Conservation (phyloP, 2,797 vertebrate genomes). For the Euphonia xanthogaster region DNA sequence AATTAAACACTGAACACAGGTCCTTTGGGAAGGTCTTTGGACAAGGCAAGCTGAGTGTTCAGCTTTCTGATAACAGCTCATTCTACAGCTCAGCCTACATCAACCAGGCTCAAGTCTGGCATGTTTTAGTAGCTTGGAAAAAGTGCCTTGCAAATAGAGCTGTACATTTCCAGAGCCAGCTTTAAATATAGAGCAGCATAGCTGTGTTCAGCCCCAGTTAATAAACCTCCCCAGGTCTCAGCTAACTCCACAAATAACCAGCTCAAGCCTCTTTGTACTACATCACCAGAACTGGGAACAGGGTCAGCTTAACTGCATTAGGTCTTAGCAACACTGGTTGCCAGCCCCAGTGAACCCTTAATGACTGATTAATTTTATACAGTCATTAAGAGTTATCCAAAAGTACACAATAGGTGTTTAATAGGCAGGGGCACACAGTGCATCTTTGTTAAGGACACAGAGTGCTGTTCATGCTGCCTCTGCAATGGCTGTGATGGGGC, state of each 20-base stretch:
- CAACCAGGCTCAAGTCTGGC: background rate
- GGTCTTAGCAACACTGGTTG: background rate
- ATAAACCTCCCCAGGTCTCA: background rate
- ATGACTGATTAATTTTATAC: background rate
- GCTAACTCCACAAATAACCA: conserved; percentile 33
- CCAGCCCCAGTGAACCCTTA: background rate
- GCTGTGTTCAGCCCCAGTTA: background rate
- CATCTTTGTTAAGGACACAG: background rate
- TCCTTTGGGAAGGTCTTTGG: background rate
- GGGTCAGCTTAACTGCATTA: conserved; percentile 25
- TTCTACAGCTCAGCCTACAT: background rate
- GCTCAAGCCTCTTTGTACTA: conserved; percentile 22
- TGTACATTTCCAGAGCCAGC: background rate
- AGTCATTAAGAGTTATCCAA: background rate
- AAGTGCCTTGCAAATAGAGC: background rate
- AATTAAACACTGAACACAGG: background rate
- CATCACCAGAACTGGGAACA: background rate
- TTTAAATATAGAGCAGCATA: background rate
- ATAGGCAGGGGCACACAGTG: rapidly evolving
- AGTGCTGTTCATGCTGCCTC: background rate
- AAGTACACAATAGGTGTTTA: background rate
- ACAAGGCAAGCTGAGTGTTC: background rate
- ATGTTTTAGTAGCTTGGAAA: background rate
- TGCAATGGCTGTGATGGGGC: background rate
- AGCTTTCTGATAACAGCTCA: background rate